Evolutionary conservation across 2,888 invertebrate genomes (phyloP).

Genomic region (Petrolisthes manimaculis): DNA sequence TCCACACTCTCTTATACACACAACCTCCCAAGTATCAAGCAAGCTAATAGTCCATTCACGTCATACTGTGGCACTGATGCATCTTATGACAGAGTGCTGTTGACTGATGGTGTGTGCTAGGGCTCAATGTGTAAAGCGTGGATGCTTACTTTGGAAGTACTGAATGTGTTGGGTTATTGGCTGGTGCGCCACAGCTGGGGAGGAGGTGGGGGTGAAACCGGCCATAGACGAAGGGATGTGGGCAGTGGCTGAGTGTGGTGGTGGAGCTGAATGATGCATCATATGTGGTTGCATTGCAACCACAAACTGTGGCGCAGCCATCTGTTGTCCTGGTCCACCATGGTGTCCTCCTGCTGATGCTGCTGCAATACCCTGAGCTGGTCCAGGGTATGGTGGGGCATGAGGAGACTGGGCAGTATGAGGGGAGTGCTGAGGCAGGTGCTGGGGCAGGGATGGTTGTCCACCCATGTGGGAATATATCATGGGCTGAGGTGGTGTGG

Average conservation of each 20-base stretch:
- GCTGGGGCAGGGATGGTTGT: conserved; percentile 59
- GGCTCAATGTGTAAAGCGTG: conserved; percentile 56
- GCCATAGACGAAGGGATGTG: conserved; percentile 62
- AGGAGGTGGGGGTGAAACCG: conserved; percentile 59
- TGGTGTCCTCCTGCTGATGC: conserved; percentile 43
- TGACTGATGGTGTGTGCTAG: conserved; percentile 24
- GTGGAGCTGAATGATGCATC: conserved; percentile 56
- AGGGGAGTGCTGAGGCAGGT: conserved; percentile 61
- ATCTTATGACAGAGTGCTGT: conserved; percentile 24
- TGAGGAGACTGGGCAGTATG: conserved; percentile 59
- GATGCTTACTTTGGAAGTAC: conserved; percentile 47
- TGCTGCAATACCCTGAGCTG: conserved; percentile 24
- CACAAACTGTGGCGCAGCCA: conserved; percentile 54
- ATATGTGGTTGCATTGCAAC: conserved; percentile 40
- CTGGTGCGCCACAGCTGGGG: conserved; percentile 52
- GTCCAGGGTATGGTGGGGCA: conserved; percentile 46
- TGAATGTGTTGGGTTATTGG: conserved; percentile 47
- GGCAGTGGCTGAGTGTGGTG: conserved; percentile 59
- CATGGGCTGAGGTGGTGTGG: conserved; percentile 50
- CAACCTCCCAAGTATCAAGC: neutral
- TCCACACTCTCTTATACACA: conserved; percentile 15
- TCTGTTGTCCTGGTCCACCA: conserved; percentile 50
- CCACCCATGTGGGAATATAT: conserved; percentile 56
- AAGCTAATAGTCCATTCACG: conserved; percentile 36
- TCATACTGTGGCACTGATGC: conserved; percentile 40